phyloP scores from a whole-genome alignment of 2,888 invertebrate genomes.

The Ormia ochracea region DNA sequence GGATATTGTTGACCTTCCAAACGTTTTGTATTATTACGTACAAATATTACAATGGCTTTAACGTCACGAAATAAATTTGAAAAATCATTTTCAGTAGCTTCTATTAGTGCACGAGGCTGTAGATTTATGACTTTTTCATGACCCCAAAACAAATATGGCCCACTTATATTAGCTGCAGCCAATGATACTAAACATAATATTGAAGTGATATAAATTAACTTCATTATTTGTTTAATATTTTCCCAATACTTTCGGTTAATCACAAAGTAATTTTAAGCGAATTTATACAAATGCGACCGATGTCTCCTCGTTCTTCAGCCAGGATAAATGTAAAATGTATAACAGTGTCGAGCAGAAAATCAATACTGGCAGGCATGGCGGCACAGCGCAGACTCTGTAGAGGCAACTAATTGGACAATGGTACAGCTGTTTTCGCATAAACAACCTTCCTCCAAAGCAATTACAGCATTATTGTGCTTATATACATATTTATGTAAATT shows the following conservation, averaged over 20 bases:
- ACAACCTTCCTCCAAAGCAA: conserved; percentile 3
- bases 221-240: conserved; percentile 65
- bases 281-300: not conserved
- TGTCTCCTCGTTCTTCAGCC: conserved; percentile 9
- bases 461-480: not conserved
- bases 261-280: not conserved
- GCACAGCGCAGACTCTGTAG: conserved; percentile 12
- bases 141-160: conserved; percentile 81
- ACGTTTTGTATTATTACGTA: conserved; percentile 79
- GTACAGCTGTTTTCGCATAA: conserved; percentile 17
- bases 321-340: conserved; percentile 57
- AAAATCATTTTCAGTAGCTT: conserved; percentile 79
- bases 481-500: not conserved
- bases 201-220: conserved; percentile 65
- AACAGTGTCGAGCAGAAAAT: conserved; percentile 58
- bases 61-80: conserved; percentile 80
- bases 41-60: conserved; percentile 80
- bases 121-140: conserved; percentile 78
- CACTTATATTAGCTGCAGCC: conserved; percentile 77
- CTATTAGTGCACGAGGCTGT: conserved; percentile 78
- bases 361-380: conserved; percentile 30
- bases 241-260: conserved; percentile 6
- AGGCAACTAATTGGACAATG: conserved; percentile 28
- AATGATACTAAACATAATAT: conserved; percentile 65
- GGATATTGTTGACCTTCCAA: conserved; percentile 79